Conservation (phyloP, 2,888 invertebrate genomes). For the Anaspis maculata region DNA sequence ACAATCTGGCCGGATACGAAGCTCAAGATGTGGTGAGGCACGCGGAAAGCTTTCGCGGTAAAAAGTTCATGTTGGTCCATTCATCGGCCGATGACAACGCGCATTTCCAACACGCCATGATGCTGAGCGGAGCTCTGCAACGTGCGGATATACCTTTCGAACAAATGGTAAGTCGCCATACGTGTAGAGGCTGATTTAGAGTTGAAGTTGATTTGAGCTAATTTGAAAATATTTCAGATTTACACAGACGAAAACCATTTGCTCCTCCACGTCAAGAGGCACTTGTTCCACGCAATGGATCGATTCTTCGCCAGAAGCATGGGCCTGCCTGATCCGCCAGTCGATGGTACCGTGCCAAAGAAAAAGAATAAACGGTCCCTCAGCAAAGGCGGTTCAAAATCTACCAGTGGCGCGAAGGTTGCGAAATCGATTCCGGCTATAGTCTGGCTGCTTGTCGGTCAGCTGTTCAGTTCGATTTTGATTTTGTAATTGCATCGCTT, state of each 20-base stretch:
- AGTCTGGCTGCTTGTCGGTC: too few relatives aligned
- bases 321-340: conserved; percentile 8
- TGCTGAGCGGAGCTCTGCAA: conserved; percentile 69
- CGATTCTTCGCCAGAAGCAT: conserved; percentile 50
- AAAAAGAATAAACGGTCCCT: too few relatives aligned
- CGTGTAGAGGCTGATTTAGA: too few relatives aligned
- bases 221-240: too few relatives aligned
- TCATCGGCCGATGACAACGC: conserved; percentile 90
- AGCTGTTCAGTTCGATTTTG: too few relatives aligned
- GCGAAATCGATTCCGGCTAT: too few relatives aligned
- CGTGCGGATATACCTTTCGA: conserved; percentile 70
- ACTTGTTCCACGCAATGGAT: conserved; percentile 78
- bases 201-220: too few relatives aligned
- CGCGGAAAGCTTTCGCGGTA: conserved; percentile 56
- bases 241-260: conserved; percentile 84
- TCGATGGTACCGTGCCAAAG: too few relatives aligned
- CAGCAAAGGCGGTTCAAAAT: too few relatives aligned
- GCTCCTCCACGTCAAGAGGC: conserved; percentile 58
- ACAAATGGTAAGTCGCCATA: conserved; percentile 66
- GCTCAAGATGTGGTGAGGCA: conserved; percentile 59
- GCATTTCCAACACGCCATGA: conserved; percentile 75
- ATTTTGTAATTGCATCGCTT: too few relatives aligned
- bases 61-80: conserved; percentile 74
- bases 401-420: too few relatives aligned
- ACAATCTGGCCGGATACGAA: conserved; percentile 65